Evolutionary conservation across 2,888 invertebrate species (phyloP).

Genomic region (Eupithecia insigniata): DNA sequence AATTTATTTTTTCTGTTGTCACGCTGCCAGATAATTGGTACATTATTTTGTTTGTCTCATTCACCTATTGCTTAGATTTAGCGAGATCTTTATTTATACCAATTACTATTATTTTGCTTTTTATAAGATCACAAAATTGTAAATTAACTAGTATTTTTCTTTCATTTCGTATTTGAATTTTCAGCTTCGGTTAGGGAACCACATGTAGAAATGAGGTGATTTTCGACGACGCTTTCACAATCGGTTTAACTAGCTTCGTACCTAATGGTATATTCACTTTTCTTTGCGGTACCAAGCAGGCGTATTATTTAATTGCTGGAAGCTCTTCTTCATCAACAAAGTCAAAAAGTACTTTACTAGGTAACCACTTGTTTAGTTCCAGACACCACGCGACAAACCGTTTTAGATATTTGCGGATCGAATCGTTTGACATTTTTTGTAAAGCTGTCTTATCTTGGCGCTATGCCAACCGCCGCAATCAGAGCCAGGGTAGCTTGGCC

Average conservation of each 20-base stretch:
- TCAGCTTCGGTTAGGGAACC: too few relatives aligned
- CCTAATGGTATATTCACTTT: background rate
- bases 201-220: background rate
- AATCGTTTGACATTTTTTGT: constrained; percentile 45
- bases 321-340: background rate
- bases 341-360: constrained; percentile 1
- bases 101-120: background rate
- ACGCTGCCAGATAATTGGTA: constrained; percentile 20
- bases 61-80: background rate
- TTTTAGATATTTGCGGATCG: constrained; percentile 43
- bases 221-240: background rate
- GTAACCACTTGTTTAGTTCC: constrained; percentile 3
- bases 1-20: constrained; percentile 10
- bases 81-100: background rate
- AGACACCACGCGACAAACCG: constrained; percentile 32
- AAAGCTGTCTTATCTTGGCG: constrained; percentile 27
- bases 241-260: background rate
- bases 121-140: background rate
- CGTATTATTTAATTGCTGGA: background rate
- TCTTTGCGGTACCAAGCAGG: background rate
- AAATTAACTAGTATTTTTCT: background rate
- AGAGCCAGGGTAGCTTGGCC: constrained; percentile 26
- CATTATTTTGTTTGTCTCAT: constrained; percentile 17
- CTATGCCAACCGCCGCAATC: constrained; percentile 19
- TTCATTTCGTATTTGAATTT: background rate